Conservation (phyloP, 2,888 invertebrate genomes). For the Anoplius nigerrimus region DNA sequence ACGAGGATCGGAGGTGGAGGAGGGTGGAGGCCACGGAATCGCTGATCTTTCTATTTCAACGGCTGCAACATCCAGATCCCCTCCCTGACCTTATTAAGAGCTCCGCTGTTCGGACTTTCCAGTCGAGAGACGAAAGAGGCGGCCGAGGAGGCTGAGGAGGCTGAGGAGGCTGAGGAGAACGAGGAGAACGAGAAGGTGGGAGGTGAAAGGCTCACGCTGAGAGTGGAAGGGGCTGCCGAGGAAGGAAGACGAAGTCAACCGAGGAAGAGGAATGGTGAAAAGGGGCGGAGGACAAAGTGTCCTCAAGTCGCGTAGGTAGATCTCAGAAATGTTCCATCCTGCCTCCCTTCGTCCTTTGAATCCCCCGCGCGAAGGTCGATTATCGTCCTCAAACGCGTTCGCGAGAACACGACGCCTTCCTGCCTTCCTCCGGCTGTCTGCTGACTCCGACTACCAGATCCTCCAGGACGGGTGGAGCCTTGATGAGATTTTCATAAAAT, state of each 20-base stretch:
- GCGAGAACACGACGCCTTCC: background rate
- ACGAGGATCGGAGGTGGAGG: background rate
- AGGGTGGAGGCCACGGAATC: slow-evolving; percentile 18
- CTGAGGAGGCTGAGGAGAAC: slow-evolving; percentile 46
- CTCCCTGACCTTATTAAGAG: slow-evolving; percentile 54
- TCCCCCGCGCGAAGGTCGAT: slow-evolving; percentile 1
- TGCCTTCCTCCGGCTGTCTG: slow-evolving; percentile 16
- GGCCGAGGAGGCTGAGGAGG: slow-evolving; percentile 20
- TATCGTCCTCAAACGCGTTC: background rate
- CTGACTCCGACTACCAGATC: too few relatives aligned
- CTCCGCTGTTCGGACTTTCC: slow-evolving; percentile 24
- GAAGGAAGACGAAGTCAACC: slow-evolving; percentile 11
- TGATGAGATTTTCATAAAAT: slow-evolving; percentile 55
- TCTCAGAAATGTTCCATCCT: slow-evolving; percentile 37
- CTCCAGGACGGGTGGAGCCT: slow-evolving; percentile 17
- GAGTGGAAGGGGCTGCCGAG: background rate
- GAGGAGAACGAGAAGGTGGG: slow-evolving; percentile 49
- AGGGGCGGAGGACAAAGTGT: slow-evolving; percentile 13
- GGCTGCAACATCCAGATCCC: slow-evolving; percentile 42
- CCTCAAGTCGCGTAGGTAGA: slow-evolving; percentile 15
- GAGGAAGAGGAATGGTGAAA: background rate
- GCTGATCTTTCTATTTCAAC: slow-evolving; percentile 53
- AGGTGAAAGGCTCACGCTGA: background rate
- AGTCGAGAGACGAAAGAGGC: background rate
- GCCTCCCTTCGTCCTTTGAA: slow-evolving; percentile 18